Base-by-base conservation (phyloP, 2,113 vertebrate genomes). In the Aegithalos caudatus region DNA sequence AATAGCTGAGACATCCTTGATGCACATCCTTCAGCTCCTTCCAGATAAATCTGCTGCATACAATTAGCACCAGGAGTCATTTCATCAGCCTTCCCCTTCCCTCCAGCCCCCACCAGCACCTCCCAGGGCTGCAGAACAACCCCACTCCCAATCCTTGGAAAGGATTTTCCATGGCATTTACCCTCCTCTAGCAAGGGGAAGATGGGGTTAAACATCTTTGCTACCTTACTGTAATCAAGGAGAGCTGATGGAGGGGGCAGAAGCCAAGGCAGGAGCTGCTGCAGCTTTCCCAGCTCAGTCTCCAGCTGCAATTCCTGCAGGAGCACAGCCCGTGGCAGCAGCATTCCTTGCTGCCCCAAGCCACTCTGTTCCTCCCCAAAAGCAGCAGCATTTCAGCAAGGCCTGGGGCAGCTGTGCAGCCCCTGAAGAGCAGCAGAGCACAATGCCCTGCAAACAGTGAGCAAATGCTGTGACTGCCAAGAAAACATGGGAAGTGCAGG, bases 1-100 rank as follows among this genome's bases (percentile, higher is more conserved):
- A 97, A 70, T 96, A 92, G 94, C 90, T 94, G 96, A 97, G 93
- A 94, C 96, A 88, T 91, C 95, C 95, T 96, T 42, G 73, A 95
- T 58, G 88, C 4, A 21, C 91, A 93, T 20, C 70, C 87, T 82
- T 33, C 90, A 74, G 86, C 88, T 92, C 81, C 86, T 76, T 65
- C 88, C 73, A 77, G 92, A 79, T 44, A 54, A 88, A 93, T 78
- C 92, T 62, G 67, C 95, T 88, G 91, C 88, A 60, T 48, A 9
- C 53, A 50, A 44, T 72, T 48, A 83, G 70, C 85, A 22, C n/a
- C 72, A 62, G 80, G 48, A 77, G 76, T 35, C 93, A 8, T 23
- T 44, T 64, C 86, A 19, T 81, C 88, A 76, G 76, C 79, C 54
- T 19, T 83, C 28, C 56, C 31, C 53, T 83, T 31, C 28, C 1